A percentile compares a stretch with the other conserved stretches of the same genome.
Evolutionary conservation across 1,140 invertebrate species (phyloP).

Genomic region (Anastatus disparis): DNA sequence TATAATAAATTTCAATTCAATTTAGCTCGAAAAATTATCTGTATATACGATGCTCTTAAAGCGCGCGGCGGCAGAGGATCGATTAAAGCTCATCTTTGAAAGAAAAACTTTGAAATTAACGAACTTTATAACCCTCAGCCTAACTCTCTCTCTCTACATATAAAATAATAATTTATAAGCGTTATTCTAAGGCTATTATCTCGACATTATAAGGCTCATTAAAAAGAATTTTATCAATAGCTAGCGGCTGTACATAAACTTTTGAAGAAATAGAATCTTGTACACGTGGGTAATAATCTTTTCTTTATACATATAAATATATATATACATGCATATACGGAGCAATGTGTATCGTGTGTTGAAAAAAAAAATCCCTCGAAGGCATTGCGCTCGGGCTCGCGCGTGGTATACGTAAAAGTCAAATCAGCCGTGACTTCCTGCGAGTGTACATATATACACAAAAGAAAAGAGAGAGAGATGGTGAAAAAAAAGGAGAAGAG

Average conservation of each 20-base stretch:
- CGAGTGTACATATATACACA: background rate
- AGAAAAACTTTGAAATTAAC: conserved; percentile 20
- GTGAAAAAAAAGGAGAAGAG: no score
- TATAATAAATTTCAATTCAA: conserved; percentile 26
- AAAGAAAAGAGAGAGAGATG: no score
- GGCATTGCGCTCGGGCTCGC: background rate
- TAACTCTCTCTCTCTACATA: no score
- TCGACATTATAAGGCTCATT: conserved; percentile 13
- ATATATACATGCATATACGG: background rate
- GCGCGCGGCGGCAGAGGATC: background rate
- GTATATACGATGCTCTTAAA: no score
- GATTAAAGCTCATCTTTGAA: conserved; percentile 11
- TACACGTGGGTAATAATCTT: background rate
- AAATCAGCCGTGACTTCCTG: conserved; percentile 33
- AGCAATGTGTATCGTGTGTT: no score
- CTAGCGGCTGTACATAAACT: conserved; percentile 2
- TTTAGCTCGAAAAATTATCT: background rate
- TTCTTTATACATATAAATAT: background rate
- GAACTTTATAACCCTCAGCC: no score
- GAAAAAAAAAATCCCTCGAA: no score
- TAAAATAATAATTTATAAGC: conserved; percentile 2
- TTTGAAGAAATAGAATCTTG: conserved; percentile 12
- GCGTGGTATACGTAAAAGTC: background rate
- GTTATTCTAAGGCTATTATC: conserved; percentile 15
- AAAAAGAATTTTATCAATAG: conserved; percentile 36